These are phyloP conservation scores for Anguilla marmorata DNA, from an alignment of 2,797 vertebrate species.

Conservation along the genomic window DNA sequence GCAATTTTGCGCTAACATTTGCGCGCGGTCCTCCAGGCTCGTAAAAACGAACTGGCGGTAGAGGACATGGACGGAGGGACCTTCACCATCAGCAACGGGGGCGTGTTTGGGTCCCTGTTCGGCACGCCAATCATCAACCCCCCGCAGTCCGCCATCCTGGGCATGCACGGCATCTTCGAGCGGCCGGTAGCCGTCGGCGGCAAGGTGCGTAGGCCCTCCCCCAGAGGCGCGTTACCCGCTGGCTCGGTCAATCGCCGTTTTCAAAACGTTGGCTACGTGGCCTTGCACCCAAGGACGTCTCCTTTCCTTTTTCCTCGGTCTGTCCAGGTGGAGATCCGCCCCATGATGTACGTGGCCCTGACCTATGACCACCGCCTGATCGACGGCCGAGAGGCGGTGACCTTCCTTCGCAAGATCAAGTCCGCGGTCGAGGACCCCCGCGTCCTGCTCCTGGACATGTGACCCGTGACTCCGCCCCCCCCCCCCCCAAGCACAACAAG, in stretches of 20 bases:
- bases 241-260: not conserved
- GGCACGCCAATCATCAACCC: conserved; percentile 99
- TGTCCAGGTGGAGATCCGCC: conserved; percentile 89
- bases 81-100: conserved; percentile 98
- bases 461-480: conserved; percentile 50
- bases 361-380: conserved; percentile 97
- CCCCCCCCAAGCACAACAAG: conserved; percentile 15
- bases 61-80: conserved; percentile 99
- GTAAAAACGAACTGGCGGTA: conserved; percentile 97
- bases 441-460: conserved; percentile 92
- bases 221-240: not conserved
- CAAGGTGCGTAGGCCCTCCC: conserved; percentile 76
- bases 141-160: conserved; percentile 95
- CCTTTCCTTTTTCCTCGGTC: not conserved
- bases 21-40: conserved; percentile 71
- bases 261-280: not conserved
- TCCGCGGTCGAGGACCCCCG: conserved; percentile 95
- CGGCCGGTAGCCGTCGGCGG: conserved; percentile 90
- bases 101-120: conserved; percentile 95
- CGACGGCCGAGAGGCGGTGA: conserved; percentile 97
- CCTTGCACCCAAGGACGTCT: not conserved
- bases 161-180: conserved; percentile 98
- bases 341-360: conserved; percentile 98
- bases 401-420: conserved; percentile 98
- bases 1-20: not conserved